A percentile compares a stretch with the other conserved stretches of the same genome.
Conservation (phyloP, 2,113 vertebrate species). For the Phocoena sinus region DNA sequence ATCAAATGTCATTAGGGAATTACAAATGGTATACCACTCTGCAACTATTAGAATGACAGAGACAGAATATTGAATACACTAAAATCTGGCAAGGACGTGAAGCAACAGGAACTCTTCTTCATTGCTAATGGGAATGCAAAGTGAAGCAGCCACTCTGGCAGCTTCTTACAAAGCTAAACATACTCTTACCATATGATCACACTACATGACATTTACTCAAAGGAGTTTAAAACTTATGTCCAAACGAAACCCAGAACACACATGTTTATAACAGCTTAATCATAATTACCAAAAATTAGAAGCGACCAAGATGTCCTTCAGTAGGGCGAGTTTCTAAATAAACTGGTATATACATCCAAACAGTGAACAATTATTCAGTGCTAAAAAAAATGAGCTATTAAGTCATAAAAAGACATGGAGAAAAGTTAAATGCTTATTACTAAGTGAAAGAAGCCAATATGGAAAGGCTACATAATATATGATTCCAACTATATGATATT, state of each 20-base stretch:
- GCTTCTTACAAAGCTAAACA: background rate
- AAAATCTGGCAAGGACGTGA: background rate
- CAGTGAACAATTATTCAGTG: background rate
- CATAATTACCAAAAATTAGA: background rate
- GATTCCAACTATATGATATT: background rate
- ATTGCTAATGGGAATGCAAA: background rate
- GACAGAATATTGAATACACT: background rate
- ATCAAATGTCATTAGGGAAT: background rate
- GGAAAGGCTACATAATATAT: background rate
- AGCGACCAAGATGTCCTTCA: background rate
- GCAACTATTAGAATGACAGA: background rate
- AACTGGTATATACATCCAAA: background rate
- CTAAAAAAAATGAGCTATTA: background rate
- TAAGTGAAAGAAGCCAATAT: background rate
- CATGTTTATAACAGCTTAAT: background rate
- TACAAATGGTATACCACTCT: background rate
- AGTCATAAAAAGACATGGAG: background rate
- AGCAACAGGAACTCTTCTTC: background rate
- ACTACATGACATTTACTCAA: background rate
- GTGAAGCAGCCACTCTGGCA: background rate
- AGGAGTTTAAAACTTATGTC: background rate
- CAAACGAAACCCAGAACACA: background rate
- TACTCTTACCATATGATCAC: background rate
- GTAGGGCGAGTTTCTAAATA: background rate
- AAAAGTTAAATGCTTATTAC: background rate